phyloP scores from a whole-genome alignment of 2,113 vertebrate genomes.

The Podocnemis expansa region DNA sequence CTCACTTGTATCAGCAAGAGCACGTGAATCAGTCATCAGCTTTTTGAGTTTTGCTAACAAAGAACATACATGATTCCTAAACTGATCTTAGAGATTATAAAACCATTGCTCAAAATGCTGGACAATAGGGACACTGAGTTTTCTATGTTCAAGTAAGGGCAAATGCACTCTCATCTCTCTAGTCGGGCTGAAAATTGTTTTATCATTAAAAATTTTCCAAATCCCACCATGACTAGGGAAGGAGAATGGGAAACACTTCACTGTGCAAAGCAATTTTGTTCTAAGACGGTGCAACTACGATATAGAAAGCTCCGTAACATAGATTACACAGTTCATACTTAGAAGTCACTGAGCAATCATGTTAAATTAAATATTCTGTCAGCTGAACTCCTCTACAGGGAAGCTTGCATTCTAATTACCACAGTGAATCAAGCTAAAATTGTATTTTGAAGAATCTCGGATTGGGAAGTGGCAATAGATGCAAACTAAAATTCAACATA shows the following conservation, averaged over 20 bases:
- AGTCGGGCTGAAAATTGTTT: background rate
- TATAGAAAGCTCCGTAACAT: background rate
- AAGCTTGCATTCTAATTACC: background rate
- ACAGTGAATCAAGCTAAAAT: background rate
- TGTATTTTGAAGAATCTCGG: background rate
- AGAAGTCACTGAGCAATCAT: background rate
- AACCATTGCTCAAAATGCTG: conserved; percentile 16
- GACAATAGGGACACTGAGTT: background rate
- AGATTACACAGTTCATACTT: background rate
- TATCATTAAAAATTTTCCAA: background rate
- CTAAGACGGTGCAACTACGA: background rate
- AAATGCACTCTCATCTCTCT: background rate
- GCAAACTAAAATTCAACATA: background rate
- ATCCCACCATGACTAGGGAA: background rate
- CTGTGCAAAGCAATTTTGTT: background rate
- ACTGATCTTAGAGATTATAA: conserved; percentile 32
- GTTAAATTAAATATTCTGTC: background rate
- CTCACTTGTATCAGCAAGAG: conserved; percentile 9
- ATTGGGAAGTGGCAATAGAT: background rate
- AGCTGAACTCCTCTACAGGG: background rate
- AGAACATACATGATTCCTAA: background rate
- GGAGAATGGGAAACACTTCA: background rate
- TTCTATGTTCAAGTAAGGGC: background rate
- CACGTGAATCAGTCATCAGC: conserved; percentile 26
- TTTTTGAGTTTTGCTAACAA: conserved; percentile 18